Conservation (phyloP, 2,113 vertebrate genomes). For the Cyphomyrus plagiostoma region DNA sequence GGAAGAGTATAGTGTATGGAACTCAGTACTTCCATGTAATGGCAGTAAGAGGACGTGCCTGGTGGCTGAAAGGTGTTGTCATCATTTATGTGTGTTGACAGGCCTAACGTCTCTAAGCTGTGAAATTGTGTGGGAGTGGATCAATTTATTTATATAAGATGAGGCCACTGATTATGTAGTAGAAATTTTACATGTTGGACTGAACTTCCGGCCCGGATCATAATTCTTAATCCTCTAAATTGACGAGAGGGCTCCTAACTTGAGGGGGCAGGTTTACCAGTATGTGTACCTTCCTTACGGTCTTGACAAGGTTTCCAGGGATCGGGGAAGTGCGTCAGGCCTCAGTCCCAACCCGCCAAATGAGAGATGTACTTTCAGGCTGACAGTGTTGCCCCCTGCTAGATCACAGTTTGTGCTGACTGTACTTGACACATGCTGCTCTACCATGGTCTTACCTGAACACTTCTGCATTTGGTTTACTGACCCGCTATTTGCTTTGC, state of each 20-base stretch:
- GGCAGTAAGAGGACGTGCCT: not conserved
- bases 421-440: not conserved
- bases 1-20: not conserved
- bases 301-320: not conserved
- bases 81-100: not conserved
- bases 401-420: not conserved
- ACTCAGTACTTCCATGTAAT: not conserved
- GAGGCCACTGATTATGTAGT: not conserved
- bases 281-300: not conserved
- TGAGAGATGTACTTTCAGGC: not conserved
- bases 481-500: not conserved
- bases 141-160: not conserved
- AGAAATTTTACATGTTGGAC: not conserved
- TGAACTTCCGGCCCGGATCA: not conserved
- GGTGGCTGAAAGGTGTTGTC: not conserved
- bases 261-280: not conserved
- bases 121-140: not conserved
- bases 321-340: not conserved
- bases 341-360: not conserved
- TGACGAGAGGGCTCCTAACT: not conserved
- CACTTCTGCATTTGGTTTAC: not conserved
- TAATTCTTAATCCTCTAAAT: not conserved
- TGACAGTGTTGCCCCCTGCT: not conserved
- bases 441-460: not conserved
- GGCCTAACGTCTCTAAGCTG: not conserved